phyloP scores from a whole-genome alignment of 2,888 invertebrate genomes.

The Cantharis nigra region DNA sequence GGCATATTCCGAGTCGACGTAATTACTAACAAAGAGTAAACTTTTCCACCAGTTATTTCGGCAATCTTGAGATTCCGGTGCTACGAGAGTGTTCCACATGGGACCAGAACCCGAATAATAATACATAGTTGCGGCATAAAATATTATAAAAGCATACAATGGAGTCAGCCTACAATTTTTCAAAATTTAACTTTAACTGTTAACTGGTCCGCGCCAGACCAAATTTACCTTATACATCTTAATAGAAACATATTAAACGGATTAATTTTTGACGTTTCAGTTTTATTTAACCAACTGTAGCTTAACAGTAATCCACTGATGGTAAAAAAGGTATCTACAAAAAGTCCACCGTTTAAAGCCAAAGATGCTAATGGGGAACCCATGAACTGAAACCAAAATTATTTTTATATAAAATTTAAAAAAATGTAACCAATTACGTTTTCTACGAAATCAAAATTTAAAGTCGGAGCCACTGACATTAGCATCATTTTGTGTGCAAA shows the following conservation, averaged over 20 bases:
- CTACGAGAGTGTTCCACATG: slow-evolving; percentile 61
- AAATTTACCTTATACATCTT: neutral
- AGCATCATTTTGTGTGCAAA: neutral
- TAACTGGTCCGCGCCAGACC: too few species aligned
- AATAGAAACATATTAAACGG: neutral
- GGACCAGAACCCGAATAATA: slow-evolving; percentile 65
- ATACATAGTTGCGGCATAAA: slow-evolving; percentile 61
- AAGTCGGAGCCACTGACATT: neutral
- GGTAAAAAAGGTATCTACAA: neutral
- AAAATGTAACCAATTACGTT: neutral
- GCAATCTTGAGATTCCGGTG: slow-evolving; percentile 60
- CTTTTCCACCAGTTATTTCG: slow-evolving; percentile 67
- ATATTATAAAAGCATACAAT: slow-evolving; percentile 61
- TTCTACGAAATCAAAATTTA: neutral
- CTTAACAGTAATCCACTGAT: neutral
- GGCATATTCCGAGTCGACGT: slow-evolving; percentile 53
- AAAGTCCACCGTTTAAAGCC: neutral
- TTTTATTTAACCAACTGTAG: neutral
- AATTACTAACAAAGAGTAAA: slow-evolving; percentile 65
- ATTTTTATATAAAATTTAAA: neutral
- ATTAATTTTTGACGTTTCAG: neutral
- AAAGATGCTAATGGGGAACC: neutral
- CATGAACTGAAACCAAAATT: neutral
- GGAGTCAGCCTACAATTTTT: slow-evolving; percentile 59
- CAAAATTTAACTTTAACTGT: neutral